phyloP scores from a whole-genome alignment of 2,888 invertebrate species.

The Hirtodrosophila alboralis region DNA sequence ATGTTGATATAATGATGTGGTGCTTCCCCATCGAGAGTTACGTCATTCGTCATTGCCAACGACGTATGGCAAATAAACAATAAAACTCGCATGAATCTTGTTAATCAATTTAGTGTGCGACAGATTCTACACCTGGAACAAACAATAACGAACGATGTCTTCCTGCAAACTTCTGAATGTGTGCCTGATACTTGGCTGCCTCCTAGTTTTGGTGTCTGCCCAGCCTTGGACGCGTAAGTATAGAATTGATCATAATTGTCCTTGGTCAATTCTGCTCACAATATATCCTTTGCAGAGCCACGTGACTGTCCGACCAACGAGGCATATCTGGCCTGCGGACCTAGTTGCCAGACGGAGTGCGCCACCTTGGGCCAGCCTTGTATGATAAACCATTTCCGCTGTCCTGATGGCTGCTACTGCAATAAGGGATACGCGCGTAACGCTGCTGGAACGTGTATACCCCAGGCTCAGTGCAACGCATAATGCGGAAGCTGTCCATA shows the following conservation, averaged over 20 bases:
- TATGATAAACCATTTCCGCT: slow-evolving; percentile 65
- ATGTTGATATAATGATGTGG: slow-evolving; percentile 4
- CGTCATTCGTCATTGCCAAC: slow-evolving; percentile 1
- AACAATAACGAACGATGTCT: slow-evolving; percentile 29
- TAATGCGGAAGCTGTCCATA: too few species aligned
- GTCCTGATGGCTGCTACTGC: slow-evolving; percentile 82
- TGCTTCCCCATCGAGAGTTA: slow-evolving; percentile 35
- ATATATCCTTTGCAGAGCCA: slow-evolving; percentile 42
- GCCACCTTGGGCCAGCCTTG: slow-evolving; percentile 77
- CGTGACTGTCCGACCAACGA: slow-evolving; percentile 69
- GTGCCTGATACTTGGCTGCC: slow-evolving; percentile 37
- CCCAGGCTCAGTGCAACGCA: too few species aligned
- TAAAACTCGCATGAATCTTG: slow-evolving; percentile 39
- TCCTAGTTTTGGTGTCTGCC: slow-evolving; percentile 22
- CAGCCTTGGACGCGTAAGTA: slow-evolving; percentile 48
- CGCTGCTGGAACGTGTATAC: too few species aligned
- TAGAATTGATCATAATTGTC: neutral
- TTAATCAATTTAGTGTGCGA: slow-evolving; percentile 45
- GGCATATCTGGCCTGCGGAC: slow-evolving; percentile 69
- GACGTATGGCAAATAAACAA: neutral
- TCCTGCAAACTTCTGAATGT: slow-evolving; percentile 16
- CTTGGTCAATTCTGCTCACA: neutral
- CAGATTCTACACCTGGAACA: slow-evolving; percentile 18
- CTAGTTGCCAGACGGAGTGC: slow-evolving; percentile 79
- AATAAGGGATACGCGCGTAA: slow-evolving; percentile 38